These are phyloP conservation scores for Corynorhinus townsendii DNA, from an alignment of 2,113 vertebrate genomes.

Conservation along the genomic window DNA sequence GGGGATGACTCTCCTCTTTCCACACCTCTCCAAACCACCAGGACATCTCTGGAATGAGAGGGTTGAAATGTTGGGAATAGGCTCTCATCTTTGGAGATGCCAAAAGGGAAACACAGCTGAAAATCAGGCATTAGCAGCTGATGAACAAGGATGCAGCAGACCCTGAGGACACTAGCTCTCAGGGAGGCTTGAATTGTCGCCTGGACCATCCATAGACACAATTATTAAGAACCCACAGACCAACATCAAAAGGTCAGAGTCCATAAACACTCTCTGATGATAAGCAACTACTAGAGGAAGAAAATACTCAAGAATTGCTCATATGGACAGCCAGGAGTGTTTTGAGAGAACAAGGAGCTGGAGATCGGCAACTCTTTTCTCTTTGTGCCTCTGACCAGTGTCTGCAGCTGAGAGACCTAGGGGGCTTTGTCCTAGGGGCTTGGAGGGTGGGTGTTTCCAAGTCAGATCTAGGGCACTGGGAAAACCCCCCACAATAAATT, in stretches of 20 bases:
- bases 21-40: conserved; percentile 81
- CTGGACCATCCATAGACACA: conserved; percentile 83
- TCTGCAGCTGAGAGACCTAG: conserved; percentile 79
- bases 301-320: conserved; percentile 82
- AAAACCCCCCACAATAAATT: background rate
- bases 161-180: conserved; percentile 81
- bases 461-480: background rate
- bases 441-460: background rate
- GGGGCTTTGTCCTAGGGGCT: background rate
- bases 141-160: conserved; percentile 84
- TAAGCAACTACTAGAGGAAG: conserved; percentile 77
- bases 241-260: conserved; percentile 87
- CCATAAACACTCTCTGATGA: conserved; percentile 85
- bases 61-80: conserved; percentile 83
- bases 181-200: conserved; percentile 82
- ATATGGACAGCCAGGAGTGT: conserved; percentile 77
- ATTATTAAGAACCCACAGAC: conserved; percentile 83
- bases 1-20: conserved; percentile 83
- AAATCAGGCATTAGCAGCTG: conserved; percentile 84
- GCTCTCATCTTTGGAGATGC: conserved; percentile 86
- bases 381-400: conserved; percentile 72
- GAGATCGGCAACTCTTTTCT: conserved; percentile 82
- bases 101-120: conserved; percentile 84
- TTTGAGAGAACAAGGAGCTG: conserved; percentile 83
- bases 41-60: conserved; percentile 76